Percentiles rank a stretch among this genome's conserved stretches.
These are phyloP conservation scores for Rapana venosa DNA, from an alignment of 2,888 invertebrate genomes.

Conservation along the genomic window DNA sequence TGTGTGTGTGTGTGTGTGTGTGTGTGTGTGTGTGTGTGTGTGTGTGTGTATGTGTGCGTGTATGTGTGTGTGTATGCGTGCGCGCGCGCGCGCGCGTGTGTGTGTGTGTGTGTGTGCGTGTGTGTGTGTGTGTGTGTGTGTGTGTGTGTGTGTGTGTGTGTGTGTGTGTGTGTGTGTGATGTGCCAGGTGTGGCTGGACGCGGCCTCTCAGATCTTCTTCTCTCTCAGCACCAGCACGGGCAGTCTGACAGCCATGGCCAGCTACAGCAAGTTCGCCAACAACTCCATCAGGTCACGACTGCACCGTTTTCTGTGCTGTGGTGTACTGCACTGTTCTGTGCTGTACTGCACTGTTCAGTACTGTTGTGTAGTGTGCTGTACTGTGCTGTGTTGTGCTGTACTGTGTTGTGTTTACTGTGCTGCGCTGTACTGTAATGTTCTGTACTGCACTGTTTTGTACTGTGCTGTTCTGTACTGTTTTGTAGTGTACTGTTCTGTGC, in stretches of 20 bases:
- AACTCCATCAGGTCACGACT: conserved; percentile 80
- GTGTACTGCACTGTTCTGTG: no score
- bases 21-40: background rate
- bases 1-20: background rate
- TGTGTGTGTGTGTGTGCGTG: background rate
- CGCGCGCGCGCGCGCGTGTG: background rate
- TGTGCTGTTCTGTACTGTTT: no score
- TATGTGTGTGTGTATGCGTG: background rate
- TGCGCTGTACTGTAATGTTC: no score
- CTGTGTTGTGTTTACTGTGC: no score
- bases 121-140: background rate
- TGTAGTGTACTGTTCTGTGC: no score
- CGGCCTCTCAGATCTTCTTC: conserved; percentile 89
- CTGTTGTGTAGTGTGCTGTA: no score
- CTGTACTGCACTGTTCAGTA: no score
- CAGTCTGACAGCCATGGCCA: conserved; percentile 83
- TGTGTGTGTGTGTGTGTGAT: background rate
- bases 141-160: background rate
- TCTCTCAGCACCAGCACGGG: conserved; percentile 86
- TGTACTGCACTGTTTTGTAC: no score
- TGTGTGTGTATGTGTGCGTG: background rate
- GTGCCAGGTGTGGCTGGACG: conserved; percentile 72
- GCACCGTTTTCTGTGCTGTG: no score
- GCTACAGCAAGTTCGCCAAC: conserved; percentile 91
- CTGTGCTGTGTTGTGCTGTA: no score